Conservation (phyloP, 23 tunicate genomes). For the Corella eumyota region DNA sequence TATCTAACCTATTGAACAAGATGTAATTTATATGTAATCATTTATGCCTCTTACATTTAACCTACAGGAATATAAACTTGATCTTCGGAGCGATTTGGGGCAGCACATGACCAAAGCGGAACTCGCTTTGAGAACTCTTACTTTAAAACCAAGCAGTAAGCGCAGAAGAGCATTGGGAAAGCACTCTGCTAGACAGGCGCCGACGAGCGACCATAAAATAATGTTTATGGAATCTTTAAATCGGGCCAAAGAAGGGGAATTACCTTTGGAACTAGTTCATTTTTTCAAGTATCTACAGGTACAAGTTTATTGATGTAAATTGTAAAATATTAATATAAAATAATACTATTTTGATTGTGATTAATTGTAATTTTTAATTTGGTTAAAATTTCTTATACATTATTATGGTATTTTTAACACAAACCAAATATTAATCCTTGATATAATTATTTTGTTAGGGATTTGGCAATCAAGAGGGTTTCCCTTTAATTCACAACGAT, state of each 20-base stretch:
- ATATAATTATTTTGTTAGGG: too few relatives aligned
- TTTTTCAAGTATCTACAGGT: constrained; percentile 80
- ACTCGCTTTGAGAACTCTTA: constrained; percentile 57
- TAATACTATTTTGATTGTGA: too few relatives aligned
- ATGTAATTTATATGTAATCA: neutral
- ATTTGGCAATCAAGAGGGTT: constrained; percentile 77
- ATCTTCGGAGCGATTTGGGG: constrained; percentile 55
- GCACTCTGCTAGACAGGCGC: constrained; percentile 77
- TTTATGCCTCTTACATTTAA: neutral
- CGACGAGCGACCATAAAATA: constrained; percentile 66
- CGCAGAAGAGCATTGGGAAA: constrained; percentile 70
- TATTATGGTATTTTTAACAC: too few relatives aligned
- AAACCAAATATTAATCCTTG: too few relatives aligned
- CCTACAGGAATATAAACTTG: constrained; percentile 68
- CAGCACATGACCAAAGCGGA: constrained; percentile 67
- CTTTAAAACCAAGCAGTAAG: constrained; percentile 80
- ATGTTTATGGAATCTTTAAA: constrained; percentile 47
- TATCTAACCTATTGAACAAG: too few relatives aligned
- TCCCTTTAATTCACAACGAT: constrained; percentile 78
- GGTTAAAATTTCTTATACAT: too few relatives aligned
- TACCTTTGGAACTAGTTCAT: constrained; percentile 64
- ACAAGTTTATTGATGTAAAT: too few relatives aligned
- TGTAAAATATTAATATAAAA: too few relatives aligned
- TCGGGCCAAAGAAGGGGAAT: constrained; percentile 62
- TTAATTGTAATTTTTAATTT: too few relatives aligned